A percentile compares a stretch with the other conserved stretches of the same genome.
Evolutionary conservation across 2,113 vertebrate species (phyloP).

Genomic region (Holacanthus passer): DNA sequence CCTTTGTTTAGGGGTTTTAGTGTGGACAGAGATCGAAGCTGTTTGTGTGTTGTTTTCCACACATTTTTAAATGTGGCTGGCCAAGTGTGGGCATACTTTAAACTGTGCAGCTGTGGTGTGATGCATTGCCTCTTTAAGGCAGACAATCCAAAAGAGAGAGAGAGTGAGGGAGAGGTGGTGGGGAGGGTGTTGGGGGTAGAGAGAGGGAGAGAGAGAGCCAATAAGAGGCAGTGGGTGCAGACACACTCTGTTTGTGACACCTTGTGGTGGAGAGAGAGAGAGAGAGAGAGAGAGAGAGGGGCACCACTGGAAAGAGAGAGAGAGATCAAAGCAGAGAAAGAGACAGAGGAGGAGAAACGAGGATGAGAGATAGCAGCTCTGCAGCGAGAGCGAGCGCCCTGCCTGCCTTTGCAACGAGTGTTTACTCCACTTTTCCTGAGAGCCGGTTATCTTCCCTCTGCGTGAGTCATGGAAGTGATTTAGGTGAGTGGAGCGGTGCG

Average conservation of each 20-base stretch:
- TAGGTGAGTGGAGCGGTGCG: constrained; percentile 55
- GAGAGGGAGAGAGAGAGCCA: constrained; percentile 38
- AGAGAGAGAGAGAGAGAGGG: constrained; percentile 43
- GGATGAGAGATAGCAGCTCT: constrained; percentile 66
- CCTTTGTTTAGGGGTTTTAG: neutral
- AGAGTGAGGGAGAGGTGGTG: constrained; percentile 1
- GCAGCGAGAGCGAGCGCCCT: constrained; percentile 52
- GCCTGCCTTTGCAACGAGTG: constrained; percentile 52
- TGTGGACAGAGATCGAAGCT: neutral
- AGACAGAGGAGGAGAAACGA: constrained; percentile 57
- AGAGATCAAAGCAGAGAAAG: constrained; percentile 36
- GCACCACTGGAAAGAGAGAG: constrained; percentile 24
- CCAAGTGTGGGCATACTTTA: neutral
- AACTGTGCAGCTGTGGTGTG: constrained; percentile 33
- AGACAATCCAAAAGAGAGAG: constrained; percentile 41
- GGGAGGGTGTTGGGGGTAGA: neutral
- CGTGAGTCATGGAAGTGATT: constrained; percentile 74
- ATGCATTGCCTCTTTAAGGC: constrained; percentile 66
- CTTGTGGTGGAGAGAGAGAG: constrained; percentile 68
- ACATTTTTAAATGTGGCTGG: neutral
- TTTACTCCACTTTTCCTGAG: constrained; percentile 63
- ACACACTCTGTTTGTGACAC: constrained; percentile 71
- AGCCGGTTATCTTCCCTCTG: constrained; percentile 49
- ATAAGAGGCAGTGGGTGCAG: constrained; percentile 68
- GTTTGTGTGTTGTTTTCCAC: neutral